These are phyloP conservation scores for Anticlea derivata DNA, from an alignment of 2,888 invertebrate genomes.

Conservation along the genomic window DNA sequence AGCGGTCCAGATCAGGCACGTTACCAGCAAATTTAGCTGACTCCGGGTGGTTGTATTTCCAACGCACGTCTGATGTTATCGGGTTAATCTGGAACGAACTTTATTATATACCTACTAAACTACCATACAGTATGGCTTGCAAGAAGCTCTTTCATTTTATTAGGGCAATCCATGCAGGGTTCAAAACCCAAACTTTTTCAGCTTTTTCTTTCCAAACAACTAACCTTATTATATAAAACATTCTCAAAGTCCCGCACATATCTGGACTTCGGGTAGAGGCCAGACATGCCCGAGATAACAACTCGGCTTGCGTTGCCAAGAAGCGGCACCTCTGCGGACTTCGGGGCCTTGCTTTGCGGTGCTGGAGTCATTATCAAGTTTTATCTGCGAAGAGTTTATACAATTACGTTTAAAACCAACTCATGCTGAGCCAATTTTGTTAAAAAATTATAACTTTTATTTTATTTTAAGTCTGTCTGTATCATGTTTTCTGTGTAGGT, in stretches of 20 bases:
- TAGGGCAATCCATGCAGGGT: too few species aligned
- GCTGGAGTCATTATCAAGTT: constrained; percentile 7
- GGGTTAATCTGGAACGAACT: constrained; percentile 30
- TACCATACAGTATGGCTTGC: too few species aligned
- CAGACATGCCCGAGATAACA: constrained; percentile 55
- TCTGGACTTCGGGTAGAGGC: constrained; percentile 45
- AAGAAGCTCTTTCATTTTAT: too few species aligned
- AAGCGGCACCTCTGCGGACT: neutral
- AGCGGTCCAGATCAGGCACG: constrained; percentile 83
- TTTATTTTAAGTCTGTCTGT: too few species aligned
- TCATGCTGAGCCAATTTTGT: too few species aligned
- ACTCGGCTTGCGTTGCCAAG: constrained; percentile 24
- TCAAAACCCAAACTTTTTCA: too few species aligned
- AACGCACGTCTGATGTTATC: constrained; percentile 76
- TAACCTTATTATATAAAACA: constrained; percentile 57
- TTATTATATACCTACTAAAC: neutral
- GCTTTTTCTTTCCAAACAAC: too few species aligned
- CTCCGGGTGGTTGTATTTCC: constrained; percentile 51
- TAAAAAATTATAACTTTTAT: too few species aligned
- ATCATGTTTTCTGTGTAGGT: too few species aligned
- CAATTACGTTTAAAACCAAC: too few species aligned
- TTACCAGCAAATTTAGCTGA: constrained; percentile 85
- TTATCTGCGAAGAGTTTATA: neutral
- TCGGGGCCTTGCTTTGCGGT: constrained; percentile 13
- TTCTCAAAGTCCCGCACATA: constrained; percentile 48